A percentile compares a stretch with the other conserved stretches of the same genome.
Evolutionary conservation across 2,113 vertebrate genomes (phyloP).

Genomic region (Sarotherodon lohbergeri): DNA sequence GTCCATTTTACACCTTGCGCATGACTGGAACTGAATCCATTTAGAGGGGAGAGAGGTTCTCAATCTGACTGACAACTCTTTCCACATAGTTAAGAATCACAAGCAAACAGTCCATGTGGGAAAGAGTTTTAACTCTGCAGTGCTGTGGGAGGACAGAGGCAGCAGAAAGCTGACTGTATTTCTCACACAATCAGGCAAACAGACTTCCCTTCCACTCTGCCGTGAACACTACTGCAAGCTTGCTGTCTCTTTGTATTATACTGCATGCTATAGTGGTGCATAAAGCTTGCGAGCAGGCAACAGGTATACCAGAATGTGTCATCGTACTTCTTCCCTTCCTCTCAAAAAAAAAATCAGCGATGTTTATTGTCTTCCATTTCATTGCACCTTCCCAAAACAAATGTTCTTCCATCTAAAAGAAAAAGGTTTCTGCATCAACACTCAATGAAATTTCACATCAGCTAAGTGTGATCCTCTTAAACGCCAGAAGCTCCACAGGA

Average conservation of each 20-base stretch:
- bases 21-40: slow-evolving; percentile 24
- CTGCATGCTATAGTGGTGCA: background rate
- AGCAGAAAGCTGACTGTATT: background rate
- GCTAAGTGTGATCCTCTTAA: background rate
- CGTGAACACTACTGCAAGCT: background rate
- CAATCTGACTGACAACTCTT: slow-evolving; percentile 40
- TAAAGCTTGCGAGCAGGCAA: background rate
- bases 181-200: slow-evolving; percentile 26
- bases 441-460: background rate
- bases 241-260: background rate
- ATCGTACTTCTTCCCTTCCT: background rate
- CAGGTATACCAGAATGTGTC: background rate
- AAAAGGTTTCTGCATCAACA: background rate
- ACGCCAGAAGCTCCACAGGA: background rate
- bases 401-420: background rate
- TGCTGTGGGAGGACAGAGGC: background rate
- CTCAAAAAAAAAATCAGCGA: background rate
- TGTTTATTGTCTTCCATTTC: background rate
- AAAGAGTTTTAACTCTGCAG: background rate
- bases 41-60: slow-evolving; percentile 15
- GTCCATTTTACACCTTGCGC: slow-evolving; percentile 26
- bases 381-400: background rate
- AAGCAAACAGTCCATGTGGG: slow-evolving; percentile 14
- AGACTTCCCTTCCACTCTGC: background rate
- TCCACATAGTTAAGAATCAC: slow-evolving; percentile 37